Evolutionary conservation across 1,140 invertebrate species (phyloP).

Genomic region (Rhynchophorus ferrugineus): DNA sequence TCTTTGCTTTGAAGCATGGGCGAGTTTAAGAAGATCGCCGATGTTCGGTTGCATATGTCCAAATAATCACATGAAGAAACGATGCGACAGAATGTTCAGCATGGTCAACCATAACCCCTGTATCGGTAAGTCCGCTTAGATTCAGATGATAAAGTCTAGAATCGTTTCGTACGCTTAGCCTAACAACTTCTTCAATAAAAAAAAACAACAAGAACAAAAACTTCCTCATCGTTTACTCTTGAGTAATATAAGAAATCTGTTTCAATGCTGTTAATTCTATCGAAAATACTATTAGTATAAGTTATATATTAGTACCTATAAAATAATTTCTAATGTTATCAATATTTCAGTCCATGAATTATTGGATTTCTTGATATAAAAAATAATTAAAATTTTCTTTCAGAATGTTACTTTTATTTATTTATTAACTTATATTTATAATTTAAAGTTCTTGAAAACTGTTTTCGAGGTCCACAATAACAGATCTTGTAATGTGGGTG

Average conservation of each 20-base stretch:
- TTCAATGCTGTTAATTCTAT: not conserved
- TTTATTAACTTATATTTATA: too few species aligned
- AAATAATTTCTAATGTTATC: too few species aligned
- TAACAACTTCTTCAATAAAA: conserved; percentile 1
- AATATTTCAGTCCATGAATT: too few species aligned
- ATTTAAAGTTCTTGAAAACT: too few species aligned
- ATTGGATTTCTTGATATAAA: too few species aligned
- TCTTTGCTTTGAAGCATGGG: conserved; percentile 75
- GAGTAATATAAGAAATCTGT: not conserved
- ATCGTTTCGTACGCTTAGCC: conserved; percentile 9
- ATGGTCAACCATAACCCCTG: conserved; percentile 85
- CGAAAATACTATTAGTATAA: too few species aligned
- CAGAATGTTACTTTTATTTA: too few species aligned
- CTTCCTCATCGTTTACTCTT: not conserved
- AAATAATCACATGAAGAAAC: conserved; percentile 76
- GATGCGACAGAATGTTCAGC: conserved; percentile 77
- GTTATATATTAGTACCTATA: too few species aligned
- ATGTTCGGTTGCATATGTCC: conserved; percentile 89
- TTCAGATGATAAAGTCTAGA: conserved; percentile 2
- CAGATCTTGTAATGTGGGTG: too few species aligned
- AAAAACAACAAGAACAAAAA: too few species aligned
- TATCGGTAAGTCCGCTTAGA: conserved; percentile 65
- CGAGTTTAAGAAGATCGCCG: conserved; percentile 69
- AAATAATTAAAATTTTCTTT: too few species aligned
- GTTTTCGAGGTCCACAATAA: too few species aligned